phyloP scores from a whole-genome alignment of 2,888 invertebrate genomes.

The Epinotia nisella region DNA sequence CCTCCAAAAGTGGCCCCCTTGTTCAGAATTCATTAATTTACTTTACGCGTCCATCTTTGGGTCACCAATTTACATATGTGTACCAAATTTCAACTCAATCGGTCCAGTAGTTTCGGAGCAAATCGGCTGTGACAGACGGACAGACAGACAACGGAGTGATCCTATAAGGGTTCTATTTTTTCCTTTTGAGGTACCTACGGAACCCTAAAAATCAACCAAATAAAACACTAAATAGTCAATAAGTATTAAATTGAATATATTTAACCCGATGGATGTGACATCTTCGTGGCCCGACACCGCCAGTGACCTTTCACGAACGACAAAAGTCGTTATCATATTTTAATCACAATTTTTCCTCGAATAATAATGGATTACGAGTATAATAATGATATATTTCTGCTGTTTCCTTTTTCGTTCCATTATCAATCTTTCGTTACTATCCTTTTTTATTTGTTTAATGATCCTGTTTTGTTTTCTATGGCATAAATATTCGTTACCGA shows the following conservation, averaged over 20 bases:
- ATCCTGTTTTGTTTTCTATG: not conserved
- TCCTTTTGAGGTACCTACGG: no score
- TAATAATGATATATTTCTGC: constrained; percentile 44
- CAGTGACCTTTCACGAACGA: constrained; percentile 36
- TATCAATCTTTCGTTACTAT: constrained; percentile 10
- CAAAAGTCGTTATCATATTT: constrained; percentile 46
- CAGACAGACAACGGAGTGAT: no score
- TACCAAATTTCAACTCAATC: no score
- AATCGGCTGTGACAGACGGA: no score
- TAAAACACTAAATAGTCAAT: not conserved
- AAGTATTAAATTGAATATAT: not conserved
- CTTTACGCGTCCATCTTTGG: no score
- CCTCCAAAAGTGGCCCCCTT: no score
- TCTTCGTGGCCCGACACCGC: constrained; percentile 27
- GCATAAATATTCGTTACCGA: not conserved
- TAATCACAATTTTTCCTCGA: constrained; percentile 42
- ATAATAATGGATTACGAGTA: constrained; percentile 37
- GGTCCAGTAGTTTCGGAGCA: no score
- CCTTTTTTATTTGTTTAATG: constrained; percentile 16
- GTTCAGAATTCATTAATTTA: no score
- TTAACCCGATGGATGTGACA: not conserved
- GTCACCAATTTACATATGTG: no score
- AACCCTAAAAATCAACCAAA: no score
- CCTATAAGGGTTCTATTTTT: no score
- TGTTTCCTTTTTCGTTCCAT: constrained; percentile 32